These are phyloP conservation scores for Sebastes cheni DNA, from an alignment of 2,797 vertebrate species.

Conservation along the genomic window DNA sequence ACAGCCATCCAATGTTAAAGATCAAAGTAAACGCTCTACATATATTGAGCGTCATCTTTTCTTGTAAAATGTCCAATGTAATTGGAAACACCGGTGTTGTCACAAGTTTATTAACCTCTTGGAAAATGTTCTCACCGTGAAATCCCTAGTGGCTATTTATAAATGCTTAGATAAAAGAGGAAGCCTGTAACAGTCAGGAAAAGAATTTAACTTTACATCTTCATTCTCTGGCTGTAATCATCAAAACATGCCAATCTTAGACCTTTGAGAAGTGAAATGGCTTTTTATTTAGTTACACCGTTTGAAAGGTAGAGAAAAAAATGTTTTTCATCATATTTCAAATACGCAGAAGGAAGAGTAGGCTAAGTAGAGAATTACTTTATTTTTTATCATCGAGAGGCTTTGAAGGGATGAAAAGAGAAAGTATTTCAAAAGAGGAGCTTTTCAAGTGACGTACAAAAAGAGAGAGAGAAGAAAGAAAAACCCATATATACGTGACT, in stretches of 20 bases:
- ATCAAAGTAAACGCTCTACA: too few relatives aligned
- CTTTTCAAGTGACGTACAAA: constrained; percentile 21
- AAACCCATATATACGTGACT: not conserved
- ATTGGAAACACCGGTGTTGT: too few relatives aligned
- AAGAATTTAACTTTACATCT: not conserved
- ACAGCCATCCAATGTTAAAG: too few relatives aligned
- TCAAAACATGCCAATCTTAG: not conserved
- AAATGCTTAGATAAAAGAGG: not conserved
- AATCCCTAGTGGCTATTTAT: not conserved
- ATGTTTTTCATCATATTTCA: constrained; percentile 27
- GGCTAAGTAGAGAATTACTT: not conserved
- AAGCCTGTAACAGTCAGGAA: not conserved
- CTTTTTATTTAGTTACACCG: not conserved
- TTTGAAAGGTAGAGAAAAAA: not conserved
- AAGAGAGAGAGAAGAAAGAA: not conserved
- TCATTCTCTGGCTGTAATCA: constrained; percentile 2
- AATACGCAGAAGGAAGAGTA: constrained; percentile 1
- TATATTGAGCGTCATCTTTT: too few relatives aligned
- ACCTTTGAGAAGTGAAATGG: not conserved
- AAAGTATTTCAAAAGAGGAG: constrained; percentile 12
- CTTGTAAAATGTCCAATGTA: too few relatives aligned
- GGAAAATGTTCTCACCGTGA: too few relatives aligned
- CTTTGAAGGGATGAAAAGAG: constrained; percentile 34
- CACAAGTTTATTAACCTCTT: too few relatives aligned
- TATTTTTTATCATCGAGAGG: not conserved